Evolutionary conservation across 1,140 invertebrate genomes (phyloP).

Genomic region (Lerema accius): DNA sequence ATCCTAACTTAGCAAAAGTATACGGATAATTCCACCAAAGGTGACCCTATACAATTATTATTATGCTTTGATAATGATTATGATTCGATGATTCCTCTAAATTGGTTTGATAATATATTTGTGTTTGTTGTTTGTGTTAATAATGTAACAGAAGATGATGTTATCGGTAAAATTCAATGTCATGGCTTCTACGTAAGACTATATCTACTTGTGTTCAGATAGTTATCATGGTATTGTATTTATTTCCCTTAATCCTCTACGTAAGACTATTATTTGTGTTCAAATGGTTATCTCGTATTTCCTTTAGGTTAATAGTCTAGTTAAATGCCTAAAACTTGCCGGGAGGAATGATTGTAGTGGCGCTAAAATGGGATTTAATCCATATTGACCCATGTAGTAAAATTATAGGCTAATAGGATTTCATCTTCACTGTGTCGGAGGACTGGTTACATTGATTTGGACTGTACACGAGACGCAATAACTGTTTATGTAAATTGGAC

Average conservation of each 20-base stretch:
- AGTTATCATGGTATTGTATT: slow-evolving; percentile 7
- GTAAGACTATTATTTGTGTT: slow-evolving; percentile 24
- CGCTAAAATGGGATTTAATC: slow-evolving; percentile 63
- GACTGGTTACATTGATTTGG: slow-evolving; percentile 29
- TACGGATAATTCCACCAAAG: slow-evolving; percentile 68
- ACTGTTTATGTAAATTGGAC: slow-evolving; percentile 49
- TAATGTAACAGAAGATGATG: slow-evolving; percentile 36
- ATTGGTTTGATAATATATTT: slow-evolving; percentile 33
- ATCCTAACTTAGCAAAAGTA: slow-evolving; percentile 72
- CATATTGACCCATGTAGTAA: slow-evolving; percentile 40
- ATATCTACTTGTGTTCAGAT: slow-evolving; percentile 13
- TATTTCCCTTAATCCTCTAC: background rate
- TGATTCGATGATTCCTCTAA: slow-evolving; percentile 24
- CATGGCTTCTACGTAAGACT: slow-evolving; percentile 30
- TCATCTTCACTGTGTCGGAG: slow-evolving; percentile 9
- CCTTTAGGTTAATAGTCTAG: slow-evolving; percentile 42
- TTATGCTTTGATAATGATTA: slow-evolving; percentile 40
- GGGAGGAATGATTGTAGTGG: slow-evolving; percentile 58
- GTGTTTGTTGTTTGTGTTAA: slow-evolving; percentile 41
- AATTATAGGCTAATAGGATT: slow-evolving; percentile 27
- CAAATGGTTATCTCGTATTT: slow-evolving; percentile 16
- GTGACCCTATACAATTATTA: slow-evolving; percentile 49
- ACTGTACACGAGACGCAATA: slow-evolving; percentile 33
- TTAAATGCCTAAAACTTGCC: slow-evolving; percentile 74
- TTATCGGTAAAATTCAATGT: slow-evolving; percentile 37